These are phyloP conservation scores for Helarctos malayanus DNA, from an alignment of 2,797 vertebrate genomes.

Conservation along the genomic window DNA sequence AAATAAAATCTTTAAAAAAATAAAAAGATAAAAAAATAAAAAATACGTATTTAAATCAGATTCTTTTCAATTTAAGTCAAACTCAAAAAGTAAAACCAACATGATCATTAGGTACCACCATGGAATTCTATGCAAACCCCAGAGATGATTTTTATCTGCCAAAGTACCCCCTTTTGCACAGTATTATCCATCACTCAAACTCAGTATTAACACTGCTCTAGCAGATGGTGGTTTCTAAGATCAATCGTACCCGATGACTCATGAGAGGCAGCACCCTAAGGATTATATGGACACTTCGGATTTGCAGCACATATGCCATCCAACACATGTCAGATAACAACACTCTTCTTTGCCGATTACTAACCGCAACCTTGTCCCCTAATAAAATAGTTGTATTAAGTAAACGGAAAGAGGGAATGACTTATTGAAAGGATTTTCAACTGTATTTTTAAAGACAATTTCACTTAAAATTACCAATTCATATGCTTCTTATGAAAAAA, in stretches of 20 bases:
- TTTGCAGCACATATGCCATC: not conserved
- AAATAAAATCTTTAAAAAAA: too few relatives aligned
- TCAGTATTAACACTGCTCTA: not conserved
- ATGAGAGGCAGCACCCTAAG: not conserved
- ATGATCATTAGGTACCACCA: not conserved
- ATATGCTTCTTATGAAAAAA: not conserved
- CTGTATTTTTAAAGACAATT: not conserved
- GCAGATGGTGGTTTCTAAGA: slow-evolving; percentile 15
- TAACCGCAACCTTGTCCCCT: not conserved
- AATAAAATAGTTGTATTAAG: not conserved
- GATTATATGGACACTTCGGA: not conserved
- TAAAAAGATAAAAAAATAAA: not conserved
- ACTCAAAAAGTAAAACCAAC: not conserved
- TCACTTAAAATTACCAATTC: not conserved
- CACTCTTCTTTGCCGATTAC: not conserved
- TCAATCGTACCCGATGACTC: not conserved
- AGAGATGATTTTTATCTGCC: not conserved
- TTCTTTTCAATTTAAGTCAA: not conserved
- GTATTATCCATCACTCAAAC: not conserved
- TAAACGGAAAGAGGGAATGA: not conserved
- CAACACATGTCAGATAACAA: slow-evolving; percentile 32
- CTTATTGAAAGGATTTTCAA: not conserved
- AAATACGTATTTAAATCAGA: not conserved
- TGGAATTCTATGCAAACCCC: not conserved
- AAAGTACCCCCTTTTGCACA: not conserved